These are phyloP conservation scores for Mionectes olivaceus DNA, from an alignment of 2,797 vertebrate species.

Conservation along the genomic window DNA sequence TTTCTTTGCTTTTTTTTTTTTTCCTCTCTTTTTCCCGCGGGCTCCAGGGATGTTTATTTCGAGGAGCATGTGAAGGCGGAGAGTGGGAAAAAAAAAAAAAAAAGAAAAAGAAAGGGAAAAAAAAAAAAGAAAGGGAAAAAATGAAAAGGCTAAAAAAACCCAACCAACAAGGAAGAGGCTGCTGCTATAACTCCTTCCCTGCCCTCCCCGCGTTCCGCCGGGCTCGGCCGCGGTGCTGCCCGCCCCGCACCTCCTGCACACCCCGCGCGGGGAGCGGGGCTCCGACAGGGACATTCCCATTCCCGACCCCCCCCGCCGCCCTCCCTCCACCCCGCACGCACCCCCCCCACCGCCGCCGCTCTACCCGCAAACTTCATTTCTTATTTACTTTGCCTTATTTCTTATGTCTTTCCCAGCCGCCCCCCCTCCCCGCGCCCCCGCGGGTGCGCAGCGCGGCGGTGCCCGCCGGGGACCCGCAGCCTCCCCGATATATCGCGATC, in stretches of 20 bases:
- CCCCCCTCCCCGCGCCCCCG: not conserved
- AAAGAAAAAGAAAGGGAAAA: not conserved
- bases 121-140: not conserved
- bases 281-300: not conserved
- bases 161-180: not conserved
- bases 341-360: not conserved
- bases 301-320: not conserved
- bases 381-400: not conserved
- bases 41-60: not conserved
- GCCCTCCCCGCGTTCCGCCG: not conserved
- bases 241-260: not conserved
- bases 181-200: not conserved
- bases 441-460: not conserved
- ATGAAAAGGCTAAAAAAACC: not conserved
- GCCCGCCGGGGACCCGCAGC: not conserved
- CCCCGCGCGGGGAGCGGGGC: not conserved
- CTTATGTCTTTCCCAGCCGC: not conserved
- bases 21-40: no score
- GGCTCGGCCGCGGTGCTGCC: not conserved
- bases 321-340: not conserved
- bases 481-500: constrained; percentile 4
- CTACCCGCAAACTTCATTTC: constrained; percentile 6
- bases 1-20: no score
- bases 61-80: not conserved
- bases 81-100: not conserved